Base-by-base conservation (phyloP, 2,888 invertebrate species). In the Melanostoma mellinum region DNA sequence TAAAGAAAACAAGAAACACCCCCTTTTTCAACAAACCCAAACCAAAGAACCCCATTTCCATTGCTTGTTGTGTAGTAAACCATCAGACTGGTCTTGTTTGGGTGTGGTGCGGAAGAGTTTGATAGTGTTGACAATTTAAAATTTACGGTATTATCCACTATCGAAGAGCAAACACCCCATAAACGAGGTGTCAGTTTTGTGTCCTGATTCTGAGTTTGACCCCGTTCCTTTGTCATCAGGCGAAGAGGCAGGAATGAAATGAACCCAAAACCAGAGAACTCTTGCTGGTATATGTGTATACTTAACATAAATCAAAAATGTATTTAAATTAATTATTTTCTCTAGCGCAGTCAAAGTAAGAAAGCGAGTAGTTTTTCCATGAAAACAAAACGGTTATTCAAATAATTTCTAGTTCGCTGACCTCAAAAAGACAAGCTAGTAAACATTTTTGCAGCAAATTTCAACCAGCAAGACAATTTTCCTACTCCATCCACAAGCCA, bases 111-210 rank as follows among this genome's bases (percentile, higher is more conserved):
- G 61, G 50, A 50, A 44, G 68, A 74, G 68, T 63, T 80, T 75
- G 74, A 80, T 80, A 80, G 69, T 69, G 75, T 63, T 80, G 74
- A 75, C 75, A 75, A 69, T 80, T 80, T 75, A 65, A 75, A 75
- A 80, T 75, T 74, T 80, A 79, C 74, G 79, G 68, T 79, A 69
- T 75, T 56, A 69, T 63, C 56, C 74, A 42, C 50, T 75, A 75
- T 80, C 74, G 56, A 61, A 79, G 50, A 50, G 42, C 56, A 50
- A 63, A 56, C 67, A 67, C 67, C 61, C 46, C 46, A 10, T 60
- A 46, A 53, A 20, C 74, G 68, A 38, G 35, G 44, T 61, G 20
- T 63, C 61, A 61, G 69, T 75, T 50, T 80, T 69, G 30, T 75
- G 53, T 78, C 77, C 72, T 58, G 56, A 56, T 58, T 56, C 40